Base-by-base conservation (phyloP, 2,113 vertebrate genomes). In the Pithys albifrons region DNA sequence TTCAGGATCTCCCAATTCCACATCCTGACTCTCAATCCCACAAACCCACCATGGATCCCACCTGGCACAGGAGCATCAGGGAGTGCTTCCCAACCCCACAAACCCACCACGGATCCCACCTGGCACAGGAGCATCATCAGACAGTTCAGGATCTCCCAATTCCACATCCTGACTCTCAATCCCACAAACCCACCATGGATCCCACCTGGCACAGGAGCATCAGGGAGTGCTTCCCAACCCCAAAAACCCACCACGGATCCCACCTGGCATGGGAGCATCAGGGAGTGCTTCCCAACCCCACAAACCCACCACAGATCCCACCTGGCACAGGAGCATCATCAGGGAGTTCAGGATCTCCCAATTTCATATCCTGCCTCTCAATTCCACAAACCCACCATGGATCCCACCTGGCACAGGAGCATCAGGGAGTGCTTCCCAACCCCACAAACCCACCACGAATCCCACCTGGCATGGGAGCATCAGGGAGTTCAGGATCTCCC, bases 351-450 rank as follows among this genome's bases (percentile, higher is more conserved):
- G 78, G 0, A 2, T 2, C 46, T 33, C 57, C 19, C 79, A 20
- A 3, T 62, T 65, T 66, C 55, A 27, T 0, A 16, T 25, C 3
- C 33, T 5, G 19, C 52, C 35, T 51, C n/a, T 45, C 12, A n/a
- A 43, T 13, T 14, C 58, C 58, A 66, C 25, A 58, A 20, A 46
- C 41, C 28, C 11, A n/a, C n/a, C n/a, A n/a, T n/a, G n/a, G n/a
- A n/a, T n/a, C n/a, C n/a, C 14, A 6, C 54, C 71, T 7, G 14
- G 20, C 5, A 14, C 0, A 3, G 37, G 27, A 81, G 39, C 0
- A 8, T n/a, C n/a, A n/a, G n/a, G n/a, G n/a, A n/a, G 29, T 5
- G 19, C 52, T 33, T 51, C 39, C 49, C 12, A n/a, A 43, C 13
- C 17, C 58, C 58, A 66, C 25, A 58, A 14, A 59, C 23, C 2